These are phyloP conservation scores for Ochropacha duplaris DNA, from an alignment of 2,888 invertebrate species.

Conservation along the genomic window DNA sequence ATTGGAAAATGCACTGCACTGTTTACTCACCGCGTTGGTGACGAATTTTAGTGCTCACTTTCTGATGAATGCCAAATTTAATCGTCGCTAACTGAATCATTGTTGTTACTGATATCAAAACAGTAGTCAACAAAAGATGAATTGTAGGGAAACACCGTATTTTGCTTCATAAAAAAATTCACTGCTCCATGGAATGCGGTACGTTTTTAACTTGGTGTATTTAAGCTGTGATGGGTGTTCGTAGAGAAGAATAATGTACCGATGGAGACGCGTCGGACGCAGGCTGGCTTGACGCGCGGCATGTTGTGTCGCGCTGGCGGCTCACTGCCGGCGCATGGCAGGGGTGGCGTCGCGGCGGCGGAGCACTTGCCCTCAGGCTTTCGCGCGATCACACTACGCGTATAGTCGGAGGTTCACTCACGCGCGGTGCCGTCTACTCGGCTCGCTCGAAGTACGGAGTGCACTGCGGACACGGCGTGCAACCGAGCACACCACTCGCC, in stretches of 20 bases:
- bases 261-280: conserved; percentile 82
- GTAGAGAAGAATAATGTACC: conserved; percentile 68
- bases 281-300: conserved; percentile 81
- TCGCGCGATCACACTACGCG: conserved; percentile 33
- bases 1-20: conserved; percentile 68
- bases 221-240: conserved; percentile 54
- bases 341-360: conserved; percentile 51
- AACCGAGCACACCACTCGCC: conserved; percentile 78
- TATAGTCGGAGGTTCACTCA: conserved; percentile 41
- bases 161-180: conserved; percentile 42
- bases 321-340: conserved; percentile 77
- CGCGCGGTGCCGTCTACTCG: conserved; percentile 57
- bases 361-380: conserved; percentile 38
- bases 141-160: conserved; percentile 37
- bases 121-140: conserved; percentile 27
- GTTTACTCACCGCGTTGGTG: conserved; percentile 78
- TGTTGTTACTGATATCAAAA: conserved; percentile 50
- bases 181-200: conserved; percentile 41
- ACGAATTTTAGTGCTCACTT: conserved; percentile 78
- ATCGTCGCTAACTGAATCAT: conserved; percentile 86
- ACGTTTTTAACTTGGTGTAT: conserved; percentile 33
- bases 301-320: conserved; percentile 65
- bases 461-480: conserved; percentile 56
- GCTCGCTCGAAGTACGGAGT: conserved; percentile 57
- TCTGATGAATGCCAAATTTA: conserved; percentile 84